Conservation (phyloP, 2,797 vertebrate genomes). For the Masticophis lateralis region DNA sequence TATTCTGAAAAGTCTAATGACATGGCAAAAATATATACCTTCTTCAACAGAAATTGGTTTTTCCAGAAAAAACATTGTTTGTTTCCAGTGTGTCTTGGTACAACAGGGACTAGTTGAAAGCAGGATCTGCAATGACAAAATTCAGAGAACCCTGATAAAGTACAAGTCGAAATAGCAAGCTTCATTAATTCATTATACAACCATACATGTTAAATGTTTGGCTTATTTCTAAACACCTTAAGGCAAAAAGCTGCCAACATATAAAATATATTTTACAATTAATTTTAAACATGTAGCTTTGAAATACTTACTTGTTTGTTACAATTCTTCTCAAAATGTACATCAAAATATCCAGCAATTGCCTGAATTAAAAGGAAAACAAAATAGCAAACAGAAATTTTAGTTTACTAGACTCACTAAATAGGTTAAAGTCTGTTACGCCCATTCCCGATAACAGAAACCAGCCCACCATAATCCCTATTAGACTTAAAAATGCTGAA, state of each 20-base stretch:
- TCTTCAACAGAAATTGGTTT: conserved; percentile 81
- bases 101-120: conserved; percentile 90
- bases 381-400: conserved; percentile 13
- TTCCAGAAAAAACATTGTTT: conserved; percentile 89
- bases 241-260: conserved; percentile 67
- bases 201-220: conserved; percentile 66
- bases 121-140: conserved; percentile 78
- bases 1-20: neutral
- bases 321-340: conserved; percentile 91
- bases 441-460: neutral
- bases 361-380: conserved; percentile 74
- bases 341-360: conserved; percentile 93
- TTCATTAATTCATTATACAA: conserved; percentile 70
- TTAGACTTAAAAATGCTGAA: neutral
- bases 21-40: conserved; percentile 70
- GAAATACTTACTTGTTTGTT: conserved; percentile 81
- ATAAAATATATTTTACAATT: conserved; percentile 68
- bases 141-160: conserved; percentile 70
- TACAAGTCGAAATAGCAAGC: conserved; percentile 68
- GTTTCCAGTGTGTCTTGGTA: conserved; percentile 93
- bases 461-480: neutral
- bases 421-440: neutral
- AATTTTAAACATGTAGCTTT: conserved; percentile 69
- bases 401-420: neutral
- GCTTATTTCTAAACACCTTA: conserved; percentile 68